These are phyloP conservation scores for Aphis gossypii DNA, from an alignment of 1,140 invertebrate species.

Conservation along the genomic window DNA sequence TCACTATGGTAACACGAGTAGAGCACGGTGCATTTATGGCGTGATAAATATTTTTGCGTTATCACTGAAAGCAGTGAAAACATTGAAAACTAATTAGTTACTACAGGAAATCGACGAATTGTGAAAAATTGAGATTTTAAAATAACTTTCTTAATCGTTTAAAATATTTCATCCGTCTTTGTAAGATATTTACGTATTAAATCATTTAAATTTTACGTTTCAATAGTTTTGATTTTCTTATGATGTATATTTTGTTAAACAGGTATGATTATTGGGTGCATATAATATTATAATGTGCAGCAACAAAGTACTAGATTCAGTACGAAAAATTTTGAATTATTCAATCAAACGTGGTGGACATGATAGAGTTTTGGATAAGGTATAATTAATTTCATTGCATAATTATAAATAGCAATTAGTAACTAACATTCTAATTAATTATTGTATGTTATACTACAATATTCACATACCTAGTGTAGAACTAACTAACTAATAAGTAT, in stretches of 20 bases:
- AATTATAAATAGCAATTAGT: neutral
- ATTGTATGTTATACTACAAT: neutral
- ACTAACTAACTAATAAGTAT: neutral
- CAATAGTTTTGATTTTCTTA: neutral
- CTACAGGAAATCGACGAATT: too few relatives aligned
- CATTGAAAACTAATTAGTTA: too few relatives aligned
- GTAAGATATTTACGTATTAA: neutral
- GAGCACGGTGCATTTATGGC: too few relatives aligned
- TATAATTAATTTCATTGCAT: conserved; percentile 61
- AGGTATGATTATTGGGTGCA: neutral
- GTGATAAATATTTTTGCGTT: too few relatives aligned
- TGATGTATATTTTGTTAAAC: neutral
- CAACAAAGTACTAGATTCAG: neutral
- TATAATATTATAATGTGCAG: neutral
- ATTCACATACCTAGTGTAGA: too few relatives aligned
- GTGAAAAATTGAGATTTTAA: too few relatives aligned
- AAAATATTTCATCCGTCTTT: too few relatives aligned
- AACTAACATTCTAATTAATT: neutral
- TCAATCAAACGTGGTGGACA: conserved; percentile 63
- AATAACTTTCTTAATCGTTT: too few relatives aligned
- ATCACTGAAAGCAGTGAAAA: too few relatives aligned
- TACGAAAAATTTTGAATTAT: conserved; percentile 49
- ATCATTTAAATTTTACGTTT: neutral
- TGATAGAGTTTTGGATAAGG: conserved; percentile 67
- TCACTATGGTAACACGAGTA: too few relatives aligned